Base-by-base conservation (phyloP, 2,797 vertebrate genomes). In the Cirrhinus molitorella region DNA sequence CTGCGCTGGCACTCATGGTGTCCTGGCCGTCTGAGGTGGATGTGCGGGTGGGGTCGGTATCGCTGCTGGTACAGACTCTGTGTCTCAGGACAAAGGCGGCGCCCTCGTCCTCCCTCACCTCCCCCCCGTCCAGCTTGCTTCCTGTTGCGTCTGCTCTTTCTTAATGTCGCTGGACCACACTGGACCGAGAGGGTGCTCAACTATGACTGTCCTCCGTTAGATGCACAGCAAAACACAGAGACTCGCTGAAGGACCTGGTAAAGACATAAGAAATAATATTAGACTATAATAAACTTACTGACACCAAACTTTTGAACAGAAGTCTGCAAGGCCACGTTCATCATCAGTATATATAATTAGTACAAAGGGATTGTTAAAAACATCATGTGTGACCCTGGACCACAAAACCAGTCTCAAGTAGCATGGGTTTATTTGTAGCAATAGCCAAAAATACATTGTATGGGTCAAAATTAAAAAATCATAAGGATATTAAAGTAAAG, bases 101-200 rank as follows among this genome's bases (percentile, higher is more conserved):
- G 92, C 91, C 89, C 72, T 91, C 91, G 87, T 92, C 91, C 92
- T 90, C 89, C 45, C 87, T 91, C 78, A 71, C 84, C 91, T 94
- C 92, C 80, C 91, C 93, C 88, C 87, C 87, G 91, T 95, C 95
- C 95, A 96, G 95, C 89, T 95, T 95, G 94, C 76, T 85, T 85
- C 55, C 78, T 80, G 80, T 71, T 76, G 75, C 53, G 49, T 63
- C 47, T 45, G 34, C 12, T 75, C 25, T 17, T 34, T 59, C 31
- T 28, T 80, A 84, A 87, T 12, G 88, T 89, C 83, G 88, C 89
- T 65, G 67, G 84, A 25, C 71, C 70, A 37, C 51, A 76, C 77
- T 55, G 68, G 72, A 66, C 49, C n/a, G 12, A 81, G 34, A 49
- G 31, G 47, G 49, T 19, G 3, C 71, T 31, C 14, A 1, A 45